A percentile compares a stretch with the other conserved stretches of the same genome.
These are phyloP conservation scores for Pseudomyrmex flavicornis DNA, from an alignment of 1,140 invertebrate species.

Conservation along the genomic window DNA sequence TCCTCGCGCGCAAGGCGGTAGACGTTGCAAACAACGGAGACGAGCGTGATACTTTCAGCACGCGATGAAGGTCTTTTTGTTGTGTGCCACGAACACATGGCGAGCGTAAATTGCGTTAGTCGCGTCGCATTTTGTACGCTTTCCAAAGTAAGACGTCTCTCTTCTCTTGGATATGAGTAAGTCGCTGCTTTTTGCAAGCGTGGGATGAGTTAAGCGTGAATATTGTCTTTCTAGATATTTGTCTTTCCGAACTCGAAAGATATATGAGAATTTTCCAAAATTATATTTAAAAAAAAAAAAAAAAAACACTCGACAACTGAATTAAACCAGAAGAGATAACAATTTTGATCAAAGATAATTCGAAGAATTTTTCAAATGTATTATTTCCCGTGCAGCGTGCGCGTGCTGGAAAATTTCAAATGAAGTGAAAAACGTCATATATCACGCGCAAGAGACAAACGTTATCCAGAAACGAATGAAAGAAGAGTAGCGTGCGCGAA, in stretches of 20 bases:
- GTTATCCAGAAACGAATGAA: slow-evolving; percentile 16
- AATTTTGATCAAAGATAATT: neutral
- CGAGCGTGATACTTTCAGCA: slow-evolving; percentile 30
- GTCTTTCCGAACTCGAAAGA: neutral
- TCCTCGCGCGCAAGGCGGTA: slow-evolving; percentile 10
- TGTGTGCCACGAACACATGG: slow-evolving; percentile 21
- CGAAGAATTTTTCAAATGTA: neutral
- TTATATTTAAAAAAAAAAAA: too few relatives aligned
- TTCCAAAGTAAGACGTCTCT: slow-evolving; percentile 52
- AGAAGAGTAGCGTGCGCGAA: neutral
- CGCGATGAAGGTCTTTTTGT: slow-evolving; percentile 46
- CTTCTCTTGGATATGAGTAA: slow-evolving; percentile 8
- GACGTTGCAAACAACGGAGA: slow-evolving; percentile 45
- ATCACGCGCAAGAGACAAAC: neutral
- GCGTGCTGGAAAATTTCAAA: neutral
- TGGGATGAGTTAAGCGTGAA: slow-evolving; percentile 38
- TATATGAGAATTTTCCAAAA: neutral
- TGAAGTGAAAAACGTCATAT: neutral
- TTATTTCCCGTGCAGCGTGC: neutral
- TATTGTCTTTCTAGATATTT: slow-evolving; percentile 13
- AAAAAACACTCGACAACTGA: too few relatives aligned
- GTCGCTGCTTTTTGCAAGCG: slow-evolving; percentile 27
- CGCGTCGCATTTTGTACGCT: slow-evolving; percentile 39
- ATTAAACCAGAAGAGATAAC: neutral
- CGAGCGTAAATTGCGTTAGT: slow-evolving; percentile 52